A percentile compares a stretch with the other conserved stretches of the same genome.
These are phyloP conservation scores for Tuberolachnus salignus DNA, from an alignment of 2,888 invertebrate genomes.

Conservation along the genomic window DNA sequence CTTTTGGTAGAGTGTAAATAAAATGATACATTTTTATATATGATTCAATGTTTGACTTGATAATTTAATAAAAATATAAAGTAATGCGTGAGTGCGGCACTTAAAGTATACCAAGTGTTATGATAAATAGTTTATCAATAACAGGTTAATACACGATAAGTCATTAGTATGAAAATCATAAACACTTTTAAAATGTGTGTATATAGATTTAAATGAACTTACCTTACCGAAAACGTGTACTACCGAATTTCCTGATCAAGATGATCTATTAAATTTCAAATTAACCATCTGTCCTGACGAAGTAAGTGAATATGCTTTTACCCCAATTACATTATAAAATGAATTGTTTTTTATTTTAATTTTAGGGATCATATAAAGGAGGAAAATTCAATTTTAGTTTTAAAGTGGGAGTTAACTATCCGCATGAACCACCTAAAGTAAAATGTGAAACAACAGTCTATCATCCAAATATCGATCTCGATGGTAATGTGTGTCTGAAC, in stretches of 20 bases:
- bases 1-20: too few relatives aligned
- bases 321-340: neutral
- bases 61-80: too few relatives aligned
- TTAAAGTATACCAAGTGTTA: too few relatives aligned
- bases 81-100: too few relatives aligned
- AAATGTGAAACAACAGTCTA: conserved; percentile 98
- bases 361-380: conserved; percentile 87
- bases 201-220: conserved; percentile 93
- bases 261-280: conserved; percentile 95
- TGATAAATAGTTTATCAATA: too few relatives aligned
- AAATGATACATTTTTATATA: too few relatives aligned
- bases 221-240: conserved; percentile 96
- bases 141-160: too few relatives aligned
- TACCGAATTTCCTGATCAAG: conserved; percentile 94
- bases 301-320: conserved; percentile 64
- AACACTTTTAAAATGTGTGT: conserved; percentile 4
- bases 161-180: too few relatives aligned
- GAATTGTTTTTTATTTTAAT: conserved; percentile 56
- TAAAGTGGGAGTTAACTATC: conserved; percentile 96
- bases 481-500: conserved; percentile 97
- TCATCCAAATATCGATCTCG: conserved; percentile 97
- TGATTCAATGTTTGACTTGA: too few relatives aligned
- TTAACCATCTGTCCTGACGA: conserved; percentile 96
- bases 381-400: conserved; percentile 96
- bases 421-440: conserved; percentile 97